Conservation (phyloP, 2,888 invertebrate species). For the Macroteleia sp. region DNA sequence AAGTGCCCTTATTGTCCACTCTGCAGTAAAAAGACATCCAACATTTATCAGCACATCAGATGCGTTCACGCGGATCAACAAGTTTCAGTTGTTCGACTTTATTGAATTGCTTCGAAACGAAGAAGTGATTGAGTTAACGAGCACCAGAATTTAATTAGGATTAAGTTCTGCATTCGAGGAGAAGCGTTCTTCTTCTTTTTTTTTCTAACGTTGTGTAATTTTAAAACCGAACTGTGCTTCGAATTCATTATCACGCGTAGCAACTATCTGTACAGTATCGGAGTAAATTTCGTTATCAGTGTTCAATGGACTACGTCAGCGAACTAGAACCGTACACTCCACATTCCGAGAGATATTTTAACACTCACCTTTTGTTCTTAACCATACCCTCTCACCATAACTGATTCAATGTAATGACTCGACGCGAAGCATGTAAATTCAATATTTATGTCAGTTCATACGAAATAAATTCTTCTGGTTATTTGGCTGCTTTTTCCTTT, state of each 20-base stretch:
- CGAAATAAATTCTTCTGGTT: slow-evolving; percentile 38
- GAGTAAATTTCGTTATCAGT: slow-evolving; percentile 3
- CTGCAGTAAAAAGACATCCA: slow-evolving; percentile 74
- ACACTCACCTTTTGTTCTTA: no score
- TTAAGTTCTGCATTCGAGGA: no score
- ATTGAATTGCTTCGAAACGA: slow-evolving; percentile 58
- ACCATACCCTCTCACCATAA: no score
- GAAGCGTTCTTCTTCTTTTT: no score
- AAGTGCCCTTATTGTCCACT: slow-evolving; percentile 79
- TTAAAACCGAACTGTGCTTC: neutral
- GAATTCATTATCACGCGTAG: neutral
- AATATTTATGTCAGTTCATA: slow-evolving; percentile 33
- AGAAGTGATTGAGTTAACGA: neutral
- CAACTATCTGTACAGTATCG: slow-evolving; percentile 31
- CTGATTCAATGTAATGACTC: no score
- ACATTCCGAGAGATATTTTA: slow-evolving; percentile 23
- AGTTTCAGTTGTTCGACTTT: slow-evolving; percentile 78
- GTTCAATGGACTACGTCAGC: neutral
- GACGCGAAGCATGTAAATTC: slow-evolving; percentile 19
- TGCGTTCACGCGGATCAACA: slow-evolving; percentile 74
- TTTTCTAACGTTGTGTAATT: no score
- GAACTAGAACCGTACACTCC: neutral
- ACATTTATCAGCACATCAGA: slow-evolving; percentile 81
- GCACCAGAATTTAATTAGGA: no score
- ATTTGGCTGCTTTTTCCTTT: slow-evolving; percentile 22